Conservation (phyloP, 2,113 vertebrate genomes). For the Eurystomus gularis region DNA sequence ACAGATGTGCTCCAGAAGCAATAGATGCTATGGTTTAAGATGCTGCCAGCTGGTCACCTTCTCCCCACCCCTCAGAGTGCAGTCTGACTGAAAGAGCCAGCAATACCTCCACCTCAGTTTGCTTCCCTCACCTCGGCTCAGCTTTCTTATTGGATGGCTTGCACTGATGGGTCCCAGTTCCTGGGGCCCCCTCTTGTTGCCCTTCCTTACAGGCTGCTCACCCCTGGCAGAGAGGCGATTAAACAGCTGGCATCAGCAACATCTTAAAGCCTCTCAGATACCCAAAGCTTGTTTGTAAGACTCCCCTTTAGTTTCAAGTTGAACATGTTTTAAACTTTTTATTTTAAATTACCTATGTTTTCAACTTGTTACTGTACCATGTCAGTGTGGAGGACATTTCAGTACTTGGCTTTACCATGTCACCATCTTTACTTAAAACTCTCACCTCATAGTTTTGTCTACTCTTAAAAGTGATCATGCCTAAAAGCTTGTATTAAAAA, state of each 20-base stretch:
- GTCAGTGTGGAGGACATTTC: neutral
- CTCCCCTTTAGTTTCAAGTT: neutral
- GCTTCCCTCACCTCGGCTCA: neutral
- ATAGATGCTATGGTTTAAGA: neutral
- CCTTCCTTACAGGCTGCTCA: neutral
- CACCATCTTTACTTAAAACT: neutral
- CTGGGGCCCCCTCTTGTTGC: neutral
- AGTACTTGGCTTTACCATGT: neutral
- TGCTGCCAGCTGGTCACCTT: conserved; percentile 1
- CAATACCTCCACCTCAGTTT: neutral
- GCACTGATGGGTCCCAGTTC: neutral
- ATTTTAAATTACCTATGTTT: neutral
- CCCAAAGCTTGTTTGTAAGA: neutral
- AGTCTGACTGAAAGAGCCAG: neutral
- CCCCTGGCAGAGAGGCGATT: neutral
- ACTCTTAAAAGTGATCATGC: neutral
- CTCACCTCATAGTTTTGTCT: neutral
- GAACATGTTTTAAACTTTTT: neutral
- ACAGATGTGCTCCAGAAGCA: conserved; percentile 38
- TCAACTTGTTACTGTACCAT: neutral
- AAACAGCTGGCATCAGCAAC: neutral
- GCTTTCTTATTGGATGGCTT: neutral
- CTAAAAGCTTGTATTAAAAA: neutral
- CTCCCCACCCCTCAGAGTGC: neutral
- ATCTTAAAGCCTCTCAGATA: neutral